These are phyloP conservation scores for Eupithecia subfuscata DNA, from an alignment of 2,888 invertebrate species.

Conservation along the genomic window DNA sequence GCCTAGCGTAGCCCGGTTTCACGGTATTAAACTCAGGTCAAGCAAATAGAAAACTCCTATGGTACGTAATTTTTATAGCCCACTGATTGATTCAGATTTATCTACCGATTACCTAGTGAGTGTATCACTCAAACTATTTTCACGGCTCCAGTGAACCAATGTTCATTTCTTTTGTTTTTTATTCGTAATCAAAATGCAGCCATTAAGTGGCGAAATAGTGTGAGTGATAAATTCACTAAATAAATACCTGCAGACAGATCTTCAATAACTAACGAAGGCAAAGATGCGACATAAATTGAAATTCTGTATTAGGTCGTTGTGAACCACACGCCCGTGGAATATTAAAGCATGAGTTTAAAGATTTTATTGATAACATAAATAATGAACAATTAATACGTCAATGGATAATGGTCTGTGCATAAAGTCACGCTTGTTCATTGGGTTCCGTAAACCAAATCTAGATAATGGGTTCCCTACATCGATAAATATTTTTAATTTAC, in stretches of 20 bases:
- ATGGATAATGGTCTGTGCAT: slow-evolving; percentile 18
- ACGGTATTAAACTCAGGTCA: background rate
- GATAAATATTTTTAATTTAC: background rate
- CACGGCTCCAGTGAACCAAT: too few relatives aligned
- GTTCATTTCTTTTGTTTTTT: too few relatives aligned
- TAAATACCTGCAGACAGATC: too few relatives aligned
- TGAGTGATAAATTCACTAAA: background rate
- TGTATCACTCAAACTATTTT: too few relatives aligned
- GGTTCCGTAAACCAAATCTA: background rate
- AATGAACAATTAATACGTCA: slow-evolving; percentile 30
- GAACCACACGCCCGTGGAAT: background rate
- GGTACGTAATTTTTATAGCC: too few relatives aligned
- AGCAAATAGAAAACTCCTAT: too few relatives aligned
- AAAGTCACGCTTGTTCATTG: slow-evolving; percentile 22
- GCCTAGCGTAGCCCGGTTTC: background rate
- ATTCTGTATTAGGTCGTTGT: background rate
- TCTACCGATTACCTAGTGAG: too few relatives aligned
- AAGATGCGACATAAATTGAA: too few relatives aligned
- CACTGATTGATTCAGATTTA: too few relatives aligned
- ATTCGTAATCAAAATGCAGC: background rate
- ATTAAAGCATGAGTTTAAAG: background rate
- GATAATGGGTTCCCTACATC: background rate
- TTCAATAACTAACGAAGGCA: too few relatives aligned
- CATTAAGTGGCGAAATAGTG: background rate
- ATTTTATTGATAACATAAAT: slow-evolving; percentile 11